Conservation (phyloP, 2,888 invertebrate species). For the Andrena minutula region DNA sequence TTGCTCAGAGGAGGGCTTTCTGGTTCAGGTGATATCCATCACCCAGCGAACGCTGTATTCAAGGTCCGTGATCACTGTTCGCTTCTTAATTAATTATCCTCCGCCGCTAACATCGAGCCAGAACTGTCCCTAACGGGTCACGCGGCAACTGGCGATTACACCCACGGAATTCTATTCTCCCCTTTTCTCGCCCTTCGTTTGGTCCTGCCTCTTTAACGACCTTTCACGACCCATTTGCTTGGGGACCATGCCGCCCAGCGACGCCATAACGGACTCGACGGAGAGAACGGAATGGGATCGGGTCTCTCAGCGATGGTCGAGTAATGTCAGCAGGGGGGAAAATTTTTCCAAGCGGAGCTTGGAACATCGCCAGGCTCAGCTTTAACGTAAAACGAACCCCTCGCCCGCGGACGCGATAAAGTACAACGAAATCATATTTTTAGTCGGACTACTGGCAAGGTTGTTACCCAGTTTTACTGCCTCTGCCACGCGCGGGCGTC, state of each 20-base stretch:
- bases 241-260: conserved; percentile 15
- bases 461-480: conserved; percentile 43
- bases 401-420: conserved; percentile 38
- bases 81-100: conserved; percentile 9
- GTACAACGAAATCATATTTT: conserved; percentile 74
- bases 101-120: not conserved
- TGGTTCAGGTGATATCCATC: conserved; percentile 80
- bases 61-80: conserved; percentile 72
- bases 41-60: conserved; percentile 79
- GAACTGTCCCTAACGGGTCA: not conserved
- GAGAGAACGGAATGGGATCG: conserved; percentile 31
- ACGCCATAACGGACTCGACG: conserved; percentile 25
- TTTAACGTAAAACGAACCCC: conserved; percentile 64
- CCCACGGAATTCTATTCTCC: conserved; percentile 15
- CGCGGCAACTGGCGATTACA: not conserved
- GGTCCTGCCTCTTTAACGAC: not conserved
- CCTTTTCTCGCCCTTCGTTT: not conserved
- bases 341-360: conserved; percentile 54
- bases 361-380: conserved; percentile 69
- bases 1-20: conserved; percentile 79
- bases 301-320: conserved; percentile 14
- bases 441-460: conserved; percentile 72
- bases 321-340: conserved; percentile 34
- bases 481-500: conserved; percentile 1
- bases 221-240: conserved; percentile 36